These are phyloP conservation scores for Labia minor DNA, from an alignment of 2,888 invertebrate species.

Conservation along the genomic window DNA sequence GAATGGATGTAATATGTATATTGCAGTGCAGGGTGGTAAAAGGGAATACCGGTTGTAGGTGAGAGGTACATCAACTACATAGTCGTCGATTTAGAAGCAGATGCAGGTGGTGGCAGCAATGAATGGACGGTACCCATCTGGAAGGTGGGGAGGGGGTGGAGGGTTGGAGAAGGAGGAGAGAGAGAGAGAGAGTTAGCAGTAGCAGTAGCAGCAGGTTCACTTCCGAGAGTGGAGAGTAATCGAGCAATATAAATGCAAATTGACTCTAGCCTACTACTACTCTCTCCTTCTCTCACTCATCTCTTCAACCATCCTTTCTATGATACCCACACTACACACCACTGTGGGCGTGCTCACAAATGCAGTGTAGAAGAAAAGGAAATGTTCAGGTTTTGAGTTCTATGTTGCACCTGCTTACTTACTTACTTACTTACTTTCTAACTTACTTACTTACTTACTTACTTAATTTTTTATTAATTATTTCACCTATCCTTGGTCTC, in stretches of 20 bases:
- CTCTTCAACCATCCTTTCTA: background rate
- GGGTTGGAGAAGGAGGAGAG: no score
- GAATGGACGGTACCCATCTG: background rate
- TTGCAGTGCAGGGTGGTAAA: background rate
- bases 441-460: background rate
- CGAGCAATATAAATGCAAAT: constrained; percentile 13
- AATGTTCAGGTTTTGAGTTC: background rate
- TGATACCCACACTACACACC: background rate
- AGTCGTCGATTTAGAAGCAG: constrained; percentile 1
- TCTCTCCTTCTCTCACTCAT: background rate
- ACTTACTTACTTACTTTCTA: no score
- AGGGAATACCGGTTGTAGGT: background rate
- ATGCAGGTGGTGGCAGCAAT: background rate
- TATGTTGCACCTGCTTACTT: background rate
- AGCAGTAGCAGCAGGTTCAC: background rate
- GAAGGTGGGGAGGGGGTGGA: background rate
- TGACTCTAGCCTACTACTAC: background rate
- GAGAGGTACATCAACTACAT: background rate
- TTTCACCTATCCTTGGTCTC: no score
- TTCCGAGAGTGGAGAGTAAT: constrained; percentile 13
- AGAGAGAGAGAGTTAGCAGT: no score
- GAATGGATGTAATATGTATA: background rate
- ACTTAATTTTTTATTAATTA: no score
- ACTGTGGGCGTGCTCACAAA: background rate
- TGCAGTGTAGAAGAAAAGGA: background rate